Conservation (phyloP, 2,888 invertebrate species). For the Ptilodon capucinus region DNA sequence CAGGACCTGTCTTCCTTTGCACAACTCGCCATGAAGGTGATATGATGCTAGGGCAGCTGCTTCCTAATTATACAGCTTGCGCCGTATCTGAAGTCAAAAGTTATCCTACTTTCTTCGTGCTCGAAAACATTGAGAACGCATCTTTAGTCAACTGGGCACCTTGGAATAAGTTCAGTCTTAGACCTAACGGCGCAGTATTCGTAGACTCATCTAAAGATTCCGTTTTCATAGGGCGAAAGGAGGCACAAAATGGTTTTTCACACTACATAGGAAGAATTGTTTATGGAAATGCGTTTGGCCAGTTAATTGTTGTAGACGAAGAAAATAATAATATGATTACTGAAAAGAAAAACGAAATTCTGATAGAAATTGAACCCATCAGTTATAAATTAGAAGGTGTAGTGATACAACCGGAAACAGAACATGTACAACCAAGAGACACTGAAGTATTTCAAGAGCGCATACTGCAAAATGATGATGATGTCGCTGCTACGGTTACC, state of each 20-base stretch:
- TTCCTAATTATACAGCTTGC: constrained; percentile 83
- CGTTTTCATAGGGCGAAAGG: constrained; percentile 66
- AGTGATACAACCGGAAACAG: constrained; percentile 81
- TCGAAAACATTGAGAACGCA: constrained; percentile 90
- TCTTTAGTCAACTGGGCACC: constrained; percentile 89
- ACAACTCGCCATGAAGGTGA: constrained; percentile 87
- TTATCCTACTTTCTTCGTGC: constrained; percentile 85
- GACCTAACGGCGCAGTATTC: constrained; percentile 87
- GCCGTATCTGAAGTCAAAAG: constrained; percentile 84
- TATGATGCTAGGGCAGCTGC: constrained; percentile 87
- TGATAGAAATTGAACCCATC: constrained; percentile 91
- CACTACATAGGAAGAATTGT: constrained; percentile 88
- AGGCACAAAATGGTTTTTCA: constrained; percentile 61
- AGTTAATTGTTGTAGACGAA: constrained; percentile 86
- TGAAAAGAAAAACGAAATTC: constrained; percentile 87
- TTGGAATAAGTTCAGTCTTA: constrained; percentile 87
- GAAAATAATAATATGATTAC: constrained; percentile 75
- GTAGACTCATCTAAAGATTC: constrained; percentile 73
- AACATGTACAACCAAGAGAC: constrained; percentile 72
- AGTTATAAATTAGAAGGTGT: constrained; percentile 88
- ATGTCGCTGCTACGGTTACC: constrained; percentile 84
- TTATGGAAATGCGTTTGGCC: constrained; percentile 85
- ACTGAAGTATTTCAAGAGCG: constrained; percentile 79
- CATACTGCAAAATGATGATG: constrained; percentile 78
- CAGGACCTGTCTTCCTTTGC: constrained; percentile 87